Percentiles rank a stretch among this genome's conserved stretches.
phyloP scores from a whole-genome alignment of 1,140 invertebrate species.

The Drosophila asahinai region DNA sequence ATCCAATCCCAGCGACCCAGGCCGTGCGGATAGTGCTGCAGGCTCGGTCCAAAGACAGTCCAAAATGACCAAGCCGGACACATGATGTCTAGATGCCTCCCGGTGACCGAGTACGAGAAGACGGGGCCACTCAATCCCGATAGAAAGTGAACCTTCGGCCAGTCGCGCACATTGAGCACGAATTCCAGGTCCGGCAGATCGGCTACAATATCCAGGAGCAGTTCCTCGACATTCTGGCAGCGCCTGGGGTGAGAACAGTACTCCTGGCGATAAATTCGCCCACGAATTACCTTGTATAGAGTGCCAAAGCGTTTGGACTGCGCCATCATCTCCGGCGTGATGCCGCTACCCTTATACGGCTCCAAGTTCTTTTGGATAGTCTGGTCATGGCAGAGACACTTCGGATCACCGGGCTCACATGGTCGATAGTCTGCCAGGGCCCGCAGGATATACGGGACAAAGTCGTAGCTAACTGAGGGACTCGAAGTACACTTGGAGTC shows the following conservation, averaged over 20 bases:
- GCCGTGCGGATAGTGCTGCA: constrained; percentile 95
- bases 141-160: constrained; percentile 90
- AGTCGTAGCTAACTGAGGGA: constrained; percentile 34
- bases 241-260: constrained; percentile 97
- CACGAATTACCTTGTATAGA: constrained; percentile 91
- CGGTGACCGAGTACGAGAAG: constrained; percentile 97
- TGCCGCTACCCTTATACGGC: constrained; percentile 88
- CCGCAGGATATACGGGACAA: constrained; percentile 67
- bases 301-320: constrained; percentile 87
- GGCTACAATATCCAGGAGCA: constrained; percentile 89
- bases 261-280: constrained; percentile 92
- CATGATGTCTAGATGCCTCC: constrained; percentile 95
- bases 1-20: constrained; percentile 96
- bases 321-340: constrained; percentile 88
- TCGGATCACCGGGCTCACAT: constrained; percentile 60
- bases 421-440: constrained; percentile 34
- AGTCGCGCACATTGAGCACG: constrained; percentile 95
- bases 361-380: constrained; percentile 90
- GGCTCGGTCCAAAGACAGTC: constrained; percentile 96
- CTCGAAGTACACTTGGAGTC: background rate
- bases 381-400: constrained; percentile 88
- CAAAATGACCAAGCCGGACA: constrained; percentile 99
- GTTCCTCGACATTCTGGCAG: constrained; percentile 96
- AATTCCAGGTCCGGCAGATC: constrained; percentile 94
- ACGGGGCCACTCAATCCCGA: constrained; percentile 87